phyloP scores from a whole-genome alignment of 2,888 invertebrate species.

The Leptopilina syphax region DNA sequence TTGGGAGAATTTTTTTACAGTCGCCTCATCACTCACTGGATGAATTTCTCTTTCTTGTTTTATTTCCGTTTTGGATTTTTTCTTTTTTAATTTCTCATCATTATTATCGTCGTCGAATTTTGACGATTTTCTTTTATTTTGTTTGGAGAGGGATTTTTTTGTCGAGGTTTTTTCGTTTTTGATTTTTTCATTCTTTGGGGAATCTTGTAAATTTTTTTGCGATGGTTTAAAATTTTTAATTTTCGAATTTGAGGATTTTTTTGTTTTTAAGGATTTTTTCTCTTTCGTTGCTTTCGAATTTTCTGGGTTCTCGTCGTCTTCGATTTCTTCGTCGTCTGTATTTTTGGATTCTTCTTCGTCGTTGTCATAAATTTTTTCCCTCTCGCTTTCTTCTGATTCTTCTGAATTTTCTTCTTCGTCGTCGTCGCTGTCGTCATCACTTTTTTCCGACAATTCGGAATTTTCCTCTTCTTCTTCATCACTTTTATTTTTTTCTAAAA shows the following conservation, averaged over 20 bases:
- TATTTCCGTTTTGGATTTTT: slow-evolving; percentile 39
- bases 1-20: slow-evolving; percentile 66
- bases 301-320: slow-evolving; percentile 17
- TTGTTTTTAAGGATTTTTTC: slow-evolving; percentile 21
- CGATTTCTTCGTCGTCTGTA: slow-evolving; percentile 37
- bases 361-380: not conserved
- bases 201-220: no score
- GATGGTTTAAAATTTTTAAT: not conserved
- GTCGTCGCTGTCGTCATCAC: slow-evolving; percentile 29
- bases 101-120: slow-evolving; percentile 21
- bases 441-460: not conserved
- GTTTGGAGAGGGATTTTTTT: slow-evolving; percentile 11
- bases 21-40: slow-evolving; percentile 63
- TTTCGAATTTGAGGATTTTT: not conserved
- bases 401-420: not conserved
- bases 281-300: slow-evolving; percentile 15
- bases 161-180: not conserved
- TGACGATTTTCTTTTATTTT: slow-evolving; percentile 40
- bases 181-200: no score
- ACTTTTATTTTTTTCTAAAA: slow-evolving; percentile 32
- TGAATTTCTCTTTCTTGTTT: slow-evolving; percentile 42
- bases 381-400: not conserved
- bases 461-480: slow-evolving; percentile 25
- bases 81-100: slow-evolving; percentile 9
- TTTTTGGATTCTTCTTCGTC: slow-evolving; percentile 2